phyloP scores from a whole-genome alignment of 2,113 vertebrate genomes.

The Salminus brasiliensis region DNA sequence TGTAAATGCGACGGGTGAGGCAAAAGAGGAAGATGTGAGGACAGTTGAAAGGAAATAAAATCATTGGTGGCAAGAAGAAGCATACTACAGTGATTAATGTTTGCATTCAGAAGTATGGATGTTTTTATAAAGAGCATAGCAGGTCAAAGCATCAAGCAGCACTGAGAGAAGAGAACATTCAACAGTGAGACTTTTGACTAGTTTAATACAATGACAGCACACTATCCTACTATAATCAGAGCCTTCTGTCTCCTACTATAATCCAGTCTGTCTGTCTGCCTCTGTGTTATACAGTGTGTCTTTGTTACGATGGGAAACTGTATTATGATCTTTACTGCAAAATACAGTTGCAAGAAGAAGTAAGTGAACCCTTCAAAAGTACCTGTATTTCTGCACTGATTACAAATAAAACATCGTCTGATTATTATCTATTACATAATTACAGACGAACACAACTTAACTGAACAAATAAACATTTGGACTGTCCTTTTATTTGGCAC shows the following conservation, averaged over 20 bases:
- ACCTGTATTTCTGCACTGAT: not conserved
- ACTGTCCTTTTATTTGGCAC: too few species aligned
- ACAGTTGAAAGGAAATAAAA: slow-evolving; percentile 14
- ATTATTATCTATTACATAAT: too few species aligned
- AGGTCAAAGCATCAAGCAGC: not conserved
- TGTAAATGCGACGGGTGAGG: not conserved
- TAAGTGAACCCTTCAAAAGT: too few species aligned
- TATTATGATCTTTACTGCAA: too few species aligned
- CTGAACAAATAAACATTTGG: too few species aligned
- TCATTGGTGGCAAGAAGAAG: not conserved
- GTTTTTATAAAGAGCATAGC: not conserved
- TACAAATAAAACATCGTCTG: too few species aligned
- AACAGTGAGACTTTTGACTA: not conserved
- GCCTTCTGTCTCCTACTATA: too few species aligned
- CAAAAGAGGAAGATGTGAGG: slow-evolving; percentile 25
- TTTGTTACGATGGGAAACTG: too few species aligned
- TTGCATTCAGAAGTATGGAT: not conserved
- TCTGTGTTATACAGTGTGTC: too few species aligned
- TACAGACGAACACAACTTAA: too few species aligned
- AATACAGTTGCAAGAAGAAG: too few species aligned
- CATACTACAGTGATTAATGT: not conserved
- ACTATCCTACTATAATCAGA: not conserved
- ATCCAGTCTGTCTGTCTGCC: too few species aligned
- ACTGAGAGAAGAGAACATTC: not conserved
- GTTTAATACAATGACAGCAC: not conserved